Percentiles rank a stretch among this genome's conserved stretches.
phyloP scores from a whole-genome alignment of 2,888 invertebrate species.

The Hesperia comma region DNA sequence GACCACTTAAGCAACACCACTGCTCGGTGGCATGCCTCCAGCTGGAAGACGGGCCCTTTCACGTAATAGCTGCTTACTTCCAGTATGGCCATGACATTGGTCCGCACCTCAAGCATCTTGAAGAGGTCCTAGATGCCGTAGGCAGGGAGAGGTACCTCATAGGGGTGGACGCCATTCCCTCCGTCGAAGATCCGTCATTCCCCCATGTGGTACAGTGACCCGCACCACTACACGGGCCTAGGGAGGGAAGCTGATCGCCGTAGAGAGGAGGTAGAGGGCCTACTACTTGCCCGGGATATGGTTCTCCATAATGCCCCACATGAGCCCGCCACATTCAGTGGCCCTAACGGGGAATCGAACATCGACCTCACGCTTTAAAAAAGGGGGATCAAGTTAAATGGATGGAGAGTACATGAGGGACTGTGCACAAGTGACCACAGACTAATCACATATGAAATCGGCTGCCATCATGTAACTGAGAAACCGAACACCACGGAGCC shows the following conservation, averaged over 20 bases:
- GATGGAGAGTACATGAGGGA: slow-evolving; percentile 31
- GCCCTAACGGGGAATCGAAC: slow-evolving; percentile 32
- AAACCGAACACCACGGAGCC: background rate
- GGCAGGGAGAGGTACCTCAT: too few relatives aligned
- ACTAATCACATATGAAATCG: slow-evolving; percentile 32
- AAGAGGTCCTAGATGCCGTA: too few relatives aligned
- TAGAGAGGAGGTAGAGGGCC: slow-evolving; percentile 31
- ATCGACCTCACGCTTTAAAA: slow-evolving; percentile 32
- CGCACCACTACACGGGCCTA: slow-evolving; percentile 25
- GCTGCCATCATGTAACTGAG: too few relatives aligned
- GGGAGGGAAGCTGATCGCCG: slow-evolving; percentile 33
- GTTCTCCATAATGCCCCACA: slow-evolving; percentile 17
- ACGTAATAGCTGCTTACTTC: too few relatives aligned
- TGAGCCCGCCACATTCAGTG: slow-evolving; percentile 33
- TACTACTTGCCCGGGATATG: slow-evolving; percentile 28
- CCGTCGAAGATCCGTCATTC: too few relatives aligned
- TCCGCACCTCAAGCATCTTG: too few relatives aligned
- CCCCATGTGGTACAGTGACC: slow-evolving; percentile 37
- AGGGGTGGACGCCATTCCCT: slow-evolving; percentile 30
- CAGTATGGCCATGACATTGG: too few relatives aligned
- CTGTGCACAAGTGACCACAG: slow-evolving; percentile 44
- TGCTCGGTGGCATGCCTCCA: too few relatives aligned
- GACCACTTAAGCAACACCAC: too few relatives aligned
- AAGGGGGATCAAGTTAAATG: background rate
- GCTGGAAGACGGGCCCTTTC: too few relatives aligned